phyloP scores from a whole-genome alignment of 2,888 invertebrate species.

The Brenthis ino region DNA sequence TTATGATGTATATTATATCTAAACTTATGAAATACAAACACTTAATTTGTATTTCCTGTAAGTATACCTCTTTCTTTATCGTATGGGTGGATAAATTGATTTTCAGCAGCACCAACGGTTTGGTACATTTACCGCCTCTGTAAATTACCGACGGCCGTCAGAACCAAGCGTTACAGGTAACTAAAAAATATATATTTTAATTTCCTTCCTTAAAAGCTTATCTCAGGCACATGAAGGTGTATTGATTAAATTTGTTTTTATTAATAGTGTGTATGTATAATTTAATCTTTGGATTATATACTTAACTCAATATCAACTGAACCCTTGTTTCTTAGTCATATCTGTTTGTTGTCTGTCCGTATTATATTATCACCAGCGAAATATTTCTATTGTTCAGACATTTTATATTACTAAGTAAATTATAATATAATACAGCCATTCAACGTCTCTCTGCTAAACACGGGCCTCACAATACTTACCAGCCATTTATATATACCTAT shows the following conservation, averaged over 20 bases:
- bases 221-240: neutral
- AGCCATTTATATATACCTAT: no score
- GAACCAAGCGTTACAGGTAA: conserved; percentile 1
- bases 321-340: no score
- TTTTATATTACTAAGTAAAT: no score
- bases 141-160: conserved; percentile 14
- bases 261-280: no score
- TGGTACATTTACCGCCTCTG: conserved; percentile 8
- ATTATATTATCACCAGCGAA: no score
- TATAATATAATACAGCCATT: no score
- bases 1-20: neutral
- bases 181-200: conserved; percentile 7
- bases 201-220: neutral
- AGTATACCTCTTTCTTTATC: conserved; percentile 4
- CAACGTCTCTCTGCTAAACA: no score
- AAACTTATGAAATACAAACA: conserved; percentile 6
- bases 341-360: no score
- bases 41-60: neutral
- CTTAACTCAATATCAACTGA: no score
- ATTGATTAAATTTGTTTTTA: neutral
- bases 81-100: conserved; percentile 20
- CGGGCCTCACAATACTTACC: no score
- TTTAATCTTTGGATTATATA: no score
- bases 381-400: no score
- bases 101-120: conserved; percentile 13